phyloP scores from a whole-genome alignment of 2,113 vertebrate species.

The Mirza zaza region DNA sequence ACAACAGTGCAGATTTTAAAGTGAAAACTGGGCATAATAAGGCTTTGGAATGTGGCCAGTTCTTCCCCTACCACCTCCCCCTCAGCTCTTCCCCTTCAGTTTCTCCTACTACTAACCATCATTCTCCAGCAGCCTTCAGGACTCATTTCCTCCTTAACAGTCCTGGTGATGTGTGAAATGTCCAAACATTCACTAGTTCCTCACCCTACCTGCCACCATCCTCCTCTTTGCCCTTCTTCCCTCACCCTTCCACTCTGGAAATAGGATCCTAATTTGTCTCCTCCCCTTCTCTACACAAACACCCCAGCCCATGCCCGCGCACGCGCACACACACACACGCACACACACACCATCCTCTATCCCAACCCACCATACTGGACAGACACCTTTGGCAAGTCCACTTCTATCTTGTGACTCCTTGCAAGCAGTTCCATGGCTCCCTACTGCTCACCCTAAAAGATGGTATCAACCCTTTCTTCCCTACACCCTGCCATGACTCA shows the following conservation, averaged over 20 bases:
- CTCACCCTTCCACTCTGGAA: not conserved
- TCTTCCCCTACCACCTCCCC: not conserved
- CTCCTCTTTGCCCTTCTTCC: not conserved
- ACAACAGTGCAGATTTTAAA: not conserved
- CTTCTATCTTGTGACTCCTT: not conserved
- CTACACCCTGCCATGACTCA: not conserved
- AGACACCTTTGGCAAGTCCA: not conserved
- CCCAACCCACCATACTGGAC: not conserved
- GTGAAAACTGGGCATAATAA: not conserved
- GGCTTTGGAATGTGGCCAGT: not conserved
- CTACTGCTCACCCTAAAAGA: not conserved
- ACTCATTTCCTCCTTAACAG: not conserved
- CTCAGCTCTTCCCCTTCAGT: too few species aligned
- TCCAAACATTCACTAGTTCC: not conserved
- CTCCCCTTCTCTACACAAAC: not conserved
- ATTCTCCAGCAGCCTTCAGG: not conserved
- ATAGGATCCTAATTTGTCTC: not conserved
- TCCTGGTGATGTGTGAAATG: not conserved
- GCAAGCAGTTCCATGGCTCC: fast-evolving
- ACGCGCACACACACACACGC: not conserved
- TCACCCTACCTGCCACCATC: not conserved
- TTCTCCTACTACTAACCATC: not conserved
- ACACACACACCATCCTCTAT: fast-evolving
- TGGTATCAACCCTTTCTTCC: not conserved
- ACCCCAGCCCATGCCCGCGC: fast-evolving